Base-by-base conservation (phyloP, 2,888 invertebrate genomes). In the Arrhopalites spinosus region DNA sequence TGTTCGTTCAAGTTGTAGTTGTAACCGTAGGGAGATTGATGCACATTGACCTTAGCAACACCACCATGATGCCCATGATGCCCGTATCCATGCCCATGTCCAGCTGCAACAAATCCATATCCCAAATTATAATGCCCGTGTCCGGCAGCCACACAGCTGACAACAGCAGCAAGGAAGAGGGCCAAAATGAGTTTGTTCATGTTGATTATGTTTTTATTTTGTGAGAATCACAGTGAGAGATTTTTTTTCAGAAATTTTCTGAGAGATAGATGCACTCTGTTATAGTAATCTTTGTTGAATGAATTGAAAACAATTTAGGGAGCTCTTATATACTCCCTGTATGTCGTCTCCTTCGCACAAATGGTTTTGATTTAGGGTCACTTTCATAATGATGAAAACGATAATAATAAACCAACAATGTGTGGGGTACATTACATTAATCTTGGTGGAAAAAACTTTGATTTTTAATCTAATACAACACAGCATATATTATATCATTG, bases 1-100 rank as follows among this genome's bases (percentile, higher is more conserved):
- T 80, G 79, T 70, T 80, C 81, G 43, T 81, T 76, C 20, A 81
- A 25, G 43, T 74, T 68, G 74, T 79, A 81, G n/a, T 79, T 71
- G 64, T 77, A 78, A 47, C 72, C 68, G 30, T 77, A 76, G 25
- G 81, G 80, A 64, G 75, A 76, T 67, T 80, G 78, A 30, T 79
- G 78, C 0, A 79, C 78, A 63, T 80, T 72, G 47, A 81, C 81
- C 45, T 78, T 77, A n/a, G 81, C 80, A 17, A 77, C 69, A 64
- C 77, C 78, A 5, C 73, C 73, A 2, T 73, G 56, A 53, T 78
- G 75, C 36, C 78, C 78, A 43, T 80, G 74, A 23, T 74, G 74
- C 29, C 61, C 27, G 25, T 56, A 61, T 20, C 70, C 69, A 27
- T 67, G 68, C 11, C 23, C 56, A 50, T n/a, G n/a, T 20, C 67